Evolutionary conservation across 2,888 invertebrate species (phyloP).

Genomic region (Pelosia muscerda): DNA sequence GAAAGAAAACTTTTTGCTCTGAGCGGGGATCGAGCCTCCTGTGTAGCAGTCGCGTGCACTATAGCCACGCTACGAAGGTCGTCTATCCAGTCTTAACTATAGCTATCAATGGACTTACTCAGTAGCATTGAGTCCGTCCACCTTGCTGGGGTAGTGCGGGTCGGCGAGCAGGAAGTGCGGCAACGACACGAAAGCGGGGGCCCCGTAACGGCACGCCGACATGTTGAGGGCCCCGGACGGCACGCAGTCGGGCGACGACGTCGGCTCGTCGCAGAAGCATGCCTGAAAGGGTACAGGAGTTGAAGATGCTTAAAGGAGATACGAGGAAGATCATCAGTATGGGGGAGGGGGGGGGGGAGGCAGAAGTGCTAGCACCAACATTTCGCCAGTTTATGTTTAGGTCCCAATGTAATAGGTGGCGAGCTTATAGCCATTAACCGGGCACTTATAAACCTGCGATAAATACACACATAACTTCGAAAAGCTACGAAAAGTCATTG

Average conservation of each 20-base stretch:
- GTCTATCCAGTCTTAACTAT: too few relatives aligned
- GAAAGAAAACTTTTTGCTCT: too few relatives aligned
- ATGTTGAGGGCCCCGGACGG: slow-evolving; percentile 90
- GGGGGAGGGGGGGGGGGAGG: not conserved
- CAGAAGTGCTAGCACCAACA: too few relatives aligned
- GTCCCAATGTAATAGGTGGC: too few relatives aligned
- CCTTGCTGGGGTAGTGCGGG: slow-evolving; percentile 86
- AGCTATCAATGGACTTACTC: slow-evolving; percentile 63
- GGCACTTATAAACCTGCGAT: too few relatives aligned
- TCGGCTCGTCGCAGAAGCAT: slow-evolving; percentile 89
- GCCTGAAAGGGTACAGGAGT: slow-evolving; percentile 60
- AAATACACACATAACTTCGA: too few relatives aligned
- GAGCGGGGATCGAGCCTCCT: too few relatives aligned
- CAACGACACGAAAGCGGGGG: slow-evolving; percentile 93
- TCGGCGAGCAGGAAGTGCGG: slow-evolving; percentile 94
- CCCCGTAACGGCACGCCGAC: slow-evolving; percentile 91
- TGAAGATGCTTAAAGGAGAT: not conserved
- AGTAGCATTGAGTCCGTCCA: slow-evolving; percentile 90
- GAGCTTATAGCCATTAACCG: too few relatives aligned
- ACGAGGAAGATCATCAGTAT: not conserved
- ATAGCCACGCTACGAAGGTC: too few relatives aligned
- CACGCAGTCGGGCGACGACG: slow-evolving; percentile 75
- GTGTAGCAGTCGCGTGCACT: too few relatives aligned
- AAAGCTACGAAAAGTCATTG: too few relatives aligned
- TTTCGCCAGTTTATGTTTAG: too few relatives aligned